Conservation (phyloP, 1,140 invertebrate species). For the Drosophila paulistorum region DNA sequence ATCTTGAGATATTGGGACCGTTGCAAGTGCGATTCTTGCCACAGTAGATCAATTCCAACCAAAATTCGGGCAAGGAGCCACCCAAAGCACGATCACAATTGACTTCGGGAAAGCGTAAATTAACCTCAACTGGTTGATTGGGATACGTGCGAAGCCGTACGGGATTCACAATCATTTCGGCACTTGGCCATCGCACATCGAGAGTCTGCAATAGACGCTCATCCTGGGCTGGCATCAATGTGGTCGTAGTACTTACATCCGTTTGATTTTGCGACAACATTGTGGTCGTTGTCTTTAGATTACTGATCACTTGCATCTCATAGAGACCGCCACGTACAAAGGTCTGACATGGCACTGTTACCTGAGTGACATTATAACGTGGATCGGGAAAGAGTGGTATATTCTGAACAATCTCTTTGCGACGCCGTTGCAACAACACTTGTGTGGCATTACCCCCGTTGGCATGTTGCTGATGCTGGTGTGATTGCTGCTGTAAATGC, state of each 20-base stretch:
- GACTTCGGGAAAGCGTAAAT: constrained; percentile 88
- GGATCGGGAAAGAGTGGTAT: constrained; percentile 78
- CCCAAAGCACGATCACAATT: constrained; percentile 84
- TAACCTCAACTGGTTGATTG: constrained; percentile 87
- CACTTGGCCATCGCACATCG: constrained; percentile 91
- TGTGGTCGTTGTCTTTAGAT: constrained; percentile 50
- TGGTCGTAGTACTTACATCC: constrained; percentile 59
- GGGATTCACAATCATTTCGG: constrained; percentile 88
- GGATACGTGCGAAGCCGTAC: constrained; percentile 91
- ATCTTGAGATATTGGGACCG: constrained; percentile 57
- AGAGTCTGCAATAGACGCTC: constrained; percentile 75
- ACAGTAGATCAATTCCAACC: constrained; percentile 90
- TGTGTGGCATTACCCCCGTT: constrained; percentile 14
- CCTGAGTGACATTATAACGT: constrained; percentile 76
- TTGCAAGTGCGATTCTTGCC: constrained; percentile 85
- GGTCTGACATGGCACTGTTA: constrained; percentile 75
- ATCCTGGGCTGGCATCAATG: constrained; percentile 67
- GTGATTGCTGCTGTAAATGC: not conserved
- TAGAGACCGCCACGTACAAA: constrained; percentile 76
- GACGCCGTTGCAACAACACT: constrained; percentile 64
- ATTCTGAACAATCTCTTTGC: constrained; percentile 79
- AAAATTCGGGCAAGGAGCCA: constrained; percentile 87
- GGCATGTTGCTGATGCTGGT: constrained; percentile 23
- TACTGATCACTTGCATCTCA: constrained; percentile 76
- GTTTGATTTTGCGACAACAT: constrained; percentile 32